Base-by-base conservation (phyloP, 2,113 vertebrate genomes). In the Elachura formosa region DNA sequence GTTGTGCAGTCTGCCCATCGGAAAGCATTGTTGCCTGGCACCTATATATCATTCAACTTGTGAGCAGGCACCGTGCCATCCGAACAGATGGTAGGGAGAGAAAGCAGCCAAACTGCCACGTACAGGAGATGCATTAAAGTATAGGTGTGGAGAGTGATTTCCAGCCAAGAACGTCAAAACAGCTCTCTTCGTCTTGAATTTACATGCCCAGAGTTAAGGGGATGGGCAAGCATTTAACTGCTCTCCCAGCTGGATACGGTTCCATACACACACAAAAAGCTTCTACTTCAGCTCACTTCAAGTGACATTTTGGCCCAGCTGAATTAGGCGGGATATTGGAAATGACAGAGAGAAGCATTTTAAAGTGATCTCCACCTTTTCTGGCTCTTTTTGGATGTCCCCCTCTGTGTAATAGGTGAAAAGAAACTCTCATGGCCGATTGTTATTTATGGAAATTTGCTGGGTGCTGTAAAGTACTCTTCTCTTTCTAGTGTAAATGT, bases 21-120 rank as follows among this genome's bases (percentile, higher is more conserved):
- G 97, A 97, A 97, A 91, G 68, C 97, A 97, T 97, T 98, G 98
- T 97, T 97, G 97, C 97, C 97, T 98, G 97, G 97, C 97, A 98
- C 96, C 97, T 98, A 97, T 97, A 84, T 95, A 95, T 97, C 96
- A 96, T 97, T 96, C 97, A 98, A 97, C 98, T 97, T 96, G 97
- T 93, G 96, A 97, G 97, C 67, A 41, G 98, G 98, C 96, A 94
- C 82, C 0, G 7, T 91, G 98, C 98, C 98, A 98, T 96, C 85
- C 12, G 87, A 97, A 96, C 98, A 98, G 98, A 98, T 98, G 98
- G 98, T 87, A 91, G 97, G 54, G 93, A 97, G 91, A 95, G 81
- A 90, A 97, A 96, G 93, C 95, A 80, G 97, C 97, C 95, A 97
- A 96, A 93, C 91, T 93, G 96, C 82, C 95, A 96, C 63, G 74